These are phyloP conservation scores for Tenrec ecaudatus DNA, from an alignment of 2,113 vertebrate genomes.

Conservation along the genomic window DNA sequence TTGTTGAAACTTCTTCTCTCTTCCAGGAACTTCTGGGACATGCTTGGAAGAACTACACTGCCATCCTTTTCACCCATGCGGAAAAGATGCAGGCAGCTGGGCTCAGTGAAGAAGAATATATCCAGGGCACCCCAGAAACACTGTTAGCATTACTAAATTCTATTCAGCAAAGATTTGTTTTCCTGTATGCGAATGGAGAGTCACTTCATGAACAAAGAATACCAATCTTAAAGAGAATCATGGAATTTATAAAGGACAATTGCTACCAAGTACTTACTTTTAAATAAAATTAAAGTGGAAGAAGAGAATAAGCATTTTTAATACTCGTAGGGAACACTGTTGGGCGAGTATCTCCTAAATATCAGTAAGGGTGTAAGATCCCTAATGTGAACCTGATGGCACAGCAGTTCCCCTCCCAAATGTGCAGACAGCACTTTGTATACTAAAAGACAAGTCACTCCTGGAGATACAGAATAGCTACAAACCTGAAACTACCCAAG, in stretches of 20 bases:
- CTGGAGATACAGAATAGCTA: background rate
- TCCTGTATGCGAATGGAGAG: slow-evolving; percentile 86
- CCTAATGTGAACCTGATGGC: no score
- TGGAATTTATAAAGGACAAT: slow-evolving; percentile 88
- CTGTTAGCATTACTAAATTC: slow-evolving; percentile 83
- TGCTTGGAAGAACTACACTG: slow-evolving; percentile 88
- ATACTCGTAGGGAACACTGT: background rate
- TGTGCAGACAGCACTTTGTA: background rate
- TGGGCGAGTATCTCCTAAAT: background rate
- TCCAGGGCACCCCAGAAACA: slow-evolving; percentile 81
- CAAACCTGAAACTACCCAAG: background rate
- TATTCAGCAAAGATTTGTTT: slow-evolving; percentile 85
- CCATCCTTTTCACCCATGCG: slow-evolving; percentile 90
- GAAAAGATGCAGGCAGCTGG: slow-evolving; percentile 87
- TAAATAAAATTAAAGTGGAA: slow-evolving; percentile 73
- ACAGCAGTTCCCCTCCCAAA: slow-evolving; percentile 10
- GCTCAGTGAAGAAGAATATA: slow-evolving; percentile 82
- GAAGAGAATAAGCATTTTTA: background rate
- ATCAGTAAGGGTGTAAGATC: background rate
- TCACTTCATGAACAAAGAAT: slow-evolving; percentile 83
- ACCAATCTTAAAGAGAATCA: slow-evolving; percentile 85
- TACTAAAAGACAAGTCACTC: background rate
- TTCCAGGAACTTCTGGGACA: slow-evolving; percentile 90
- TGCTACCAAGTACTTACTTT: slow-evolving; percentile 84
- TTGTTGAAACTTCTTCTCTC: slow-evolving; percentile 66